A percentile compares a stretch with the other conserved stretches of the same genome.
Evolutionary conservation across 2,888 invertebrate species (phyloP).

Genomic region (Sinopyrophorus schimmeli): DNA sequence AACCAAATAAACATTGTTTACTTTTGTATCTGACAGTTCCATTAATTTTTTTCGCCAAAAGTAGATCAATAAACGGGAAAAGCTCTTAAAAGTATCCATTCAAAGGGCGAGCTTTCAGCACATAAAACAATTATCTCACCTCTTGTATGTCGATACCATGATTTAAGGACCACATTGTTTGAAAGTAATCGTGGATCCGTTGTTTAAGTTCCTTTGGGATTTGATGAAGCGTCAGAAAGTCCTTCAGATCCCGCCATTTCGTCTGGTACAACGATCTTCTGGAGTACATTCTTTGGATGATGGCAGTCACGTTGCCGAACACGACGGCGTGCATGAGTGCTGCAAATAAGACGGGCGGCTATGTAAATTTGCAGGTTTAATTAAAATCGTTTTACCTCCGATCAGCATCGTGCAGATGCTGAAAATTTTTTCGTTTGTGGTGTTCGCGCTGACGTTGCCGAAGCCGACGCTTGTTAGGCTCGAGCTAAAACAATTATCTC

Average conservation of each 20-base stretch:
- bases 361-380: background rate
- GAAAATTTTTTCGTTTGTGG: conserved; percentile 92
- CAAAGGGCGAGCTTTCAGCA: too few relatives aligned
- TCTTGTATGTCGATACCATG: conserved; percentile 96
- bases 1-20: too few relatives aligned
- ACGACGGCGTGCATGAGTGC: conserved; percentile 98
- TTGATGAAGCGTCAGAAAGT: conserved; percentile 91
- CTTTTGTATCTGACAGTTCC: too few relatives aligned
- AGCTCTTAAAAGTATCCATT: too few relatives aligned
- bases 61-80: too few relatives aligned
- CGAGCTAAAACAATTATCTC: conserved; percentile 63
- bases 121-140: too few relatives aligned
- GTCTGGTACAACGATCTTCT: conserved; percentile 91
- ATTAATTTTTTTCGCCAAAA: too few relatives aligned
- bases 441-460: conserved; percentile 96
- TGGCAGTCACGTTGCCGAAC: conserved; percentile 96
- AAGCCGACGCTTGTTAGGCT: conserved; percentile 96
- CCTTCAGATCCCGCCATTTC: conserved; percentile 93
- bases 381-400: conserved; percentile 81
- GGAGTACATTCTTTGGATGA: conserved; percentile 96
- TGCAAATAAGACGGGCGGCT: too few relatives aligned
- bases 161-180: conserved; percentile 97
- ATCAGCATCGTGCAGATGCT: conserved; percentile 95
- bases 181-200: conserved; percentile 96
- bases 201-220: conserved; percentile 94